Percentiles rank a stretch among this genome's conserved stretches.
Evolutionary conservation across 2,797 vertebrate species (phyloP).

Genomic region (Poliocrania exsul): DNA sequence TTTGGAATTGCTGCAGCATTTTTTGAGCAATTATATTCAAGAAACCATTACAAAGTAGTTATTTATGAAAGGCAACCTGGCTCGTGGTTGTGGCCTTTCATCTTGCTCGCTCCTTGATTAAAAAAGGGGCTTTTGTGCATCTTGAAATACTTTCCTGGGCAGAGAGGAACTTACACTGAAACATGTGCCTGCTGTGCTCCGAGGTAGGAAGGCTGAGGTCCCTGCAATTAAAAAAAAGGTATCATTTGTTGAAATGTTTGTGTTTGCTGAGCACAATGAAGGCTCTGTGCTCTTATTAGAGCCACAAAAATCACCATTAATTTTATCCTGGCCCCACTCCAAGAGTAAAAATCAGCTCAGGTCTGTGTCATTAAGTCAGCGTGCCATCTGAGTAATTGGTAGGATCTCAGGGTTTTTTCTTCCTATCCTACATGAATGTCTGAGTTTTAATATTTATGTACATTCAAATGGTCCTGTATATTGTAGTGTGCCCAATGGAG

Average conservation of each 20-base stretch:
- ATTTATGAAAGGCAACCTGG: not conserved
- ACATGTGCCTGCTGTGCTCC: rapidly evolving
- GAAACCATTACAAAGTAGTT: not conserved
- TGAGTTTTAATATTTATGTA: not conserved
- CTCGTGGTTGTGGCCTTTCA: not conserved
- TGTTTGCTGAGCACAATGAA: not conserved
- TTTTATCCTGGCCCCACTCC: not conserved
- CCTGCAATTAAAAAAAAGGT: not conserved
- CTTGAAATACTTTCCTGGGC: slow-evolving; percentile 13
- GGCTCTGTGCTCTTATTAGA: not conserved
- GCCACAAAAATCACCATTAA: not conserved
- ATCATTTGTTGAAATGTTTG: not conserved
- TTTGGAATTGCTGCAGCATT: not conserved
- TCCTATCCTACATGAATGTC: not conserved
- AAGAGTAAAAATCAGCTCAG: not conserved
- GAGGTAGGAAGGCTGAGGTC: not conserved
- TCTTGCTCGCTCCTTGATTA: not conserved
- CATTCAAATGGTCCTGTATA: not conserved
- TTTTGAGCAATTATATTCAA: not conserved
- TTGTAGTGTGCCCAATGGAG: not conserved
- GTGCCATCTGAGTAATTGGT: not conserved
- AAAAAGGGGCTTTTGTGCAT: not conserved
- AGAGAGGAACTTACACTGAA: not conserved
- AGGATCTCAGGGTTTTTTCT: not conserved
- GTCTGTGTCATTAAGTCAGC: not conserved